Conservation (phyloP, 2,888 invertebrate species). For the Monochamus alternatus region DNA sequence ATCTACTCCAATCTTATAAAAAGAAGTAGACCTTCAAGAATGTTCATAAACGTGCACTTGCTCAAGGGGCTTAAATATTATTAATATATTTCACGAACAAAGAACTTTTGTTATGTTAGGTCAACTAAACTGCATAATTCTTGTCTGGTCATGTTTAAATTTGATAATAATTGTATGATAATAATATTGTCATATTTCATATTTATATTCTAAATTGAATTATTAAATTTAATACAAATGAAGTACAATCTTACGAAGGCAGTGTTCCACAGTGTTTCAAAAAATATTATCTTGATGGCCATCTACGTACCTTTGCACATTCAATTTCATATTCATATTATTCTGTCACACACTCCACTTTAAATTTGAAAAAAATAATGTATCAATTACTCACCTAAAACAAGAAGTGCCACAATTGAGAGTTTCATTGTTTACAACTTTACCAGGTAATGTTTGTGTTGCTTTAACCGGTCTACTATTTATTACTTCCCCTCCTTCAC, state of each 20-base stretch:
- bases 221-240: too few species aligned
- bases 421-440: slow-evolving; percentile 56
- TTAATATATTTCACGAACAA: neutral
- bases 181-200: neutral
- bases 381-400: slow-evolving; percentile 56
- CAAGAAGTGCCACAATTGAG: slow-evolving; percentile 53
- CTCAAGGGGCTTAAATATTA: neutral
- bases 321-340: too few species aligned
- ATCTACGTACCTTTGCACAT: too few species aligned
- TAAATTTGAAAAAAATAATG: neutral
- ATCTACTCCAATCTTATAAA: neutral
- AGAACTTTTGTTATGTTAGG: neutral
- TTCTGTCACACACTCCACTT: too few species aligned
- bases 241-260: too few species aligned
- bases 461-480: slow-evolving; percentile 44
- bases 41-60: neutral
- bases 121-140: neutral
- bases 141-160: neutral
- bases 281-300: too few species aligned
- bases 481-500: slow-evolving; percentile 48
- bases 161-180: neutral
- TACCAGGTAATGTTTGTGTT: slow-evolving; percentile 42
- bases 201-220: neutral
- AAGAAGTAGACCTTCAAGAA: neutral
- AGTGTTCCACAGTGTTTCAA: too few species aligned